Conservation (phyloP, 2,888 invertebrate species). For the Acronicta alni region DNA sequence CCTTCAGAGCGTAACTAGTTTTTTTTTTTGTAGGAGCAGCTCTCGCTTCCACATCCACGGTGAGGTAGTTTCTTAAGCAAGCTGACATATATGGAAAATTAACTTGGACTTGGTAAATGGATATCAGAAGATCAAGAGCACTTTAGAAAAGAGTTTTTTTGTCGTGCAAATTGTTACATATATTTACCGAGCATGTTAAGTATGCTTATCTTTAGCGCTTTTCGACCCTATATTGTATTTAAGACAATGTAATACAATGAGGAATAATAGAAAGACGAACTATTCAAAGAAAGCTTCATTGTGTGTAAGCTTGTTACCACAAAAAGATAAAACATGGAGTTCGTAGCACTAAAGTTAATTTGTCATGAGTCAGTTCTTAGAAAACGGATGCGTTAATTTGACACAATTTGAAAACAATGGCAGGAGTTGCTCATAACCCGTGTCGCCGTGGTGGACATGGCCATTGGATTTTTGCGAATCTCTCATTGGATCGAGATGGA, state of each 20-base stretch:
- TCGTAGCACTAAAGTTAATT: conserved; percentile 32
- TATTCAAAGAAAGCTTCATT: conserved; percentile 40
- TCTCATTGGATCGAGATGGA: conserved; percentile 36
- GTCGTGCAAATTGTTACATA: conserved; percentile 20
- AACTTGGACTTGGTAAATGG: conserved; percentile 45
- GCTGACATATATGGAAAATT: conserved; percentile 63
- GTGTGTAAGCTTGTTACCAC: conserved; percentile 33
- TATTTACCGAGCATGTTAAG: conserved; percentile 8
- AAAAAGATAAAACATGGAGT: conserved; percentile 32
- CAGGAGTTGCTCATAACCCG: conserved; percentile 52
- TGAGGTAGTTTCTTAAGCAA: conserved; percentile 69
- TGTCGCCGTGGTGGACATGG: conserved; percentile 43
- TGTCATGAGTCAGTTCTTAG: conserved; percentile 56
- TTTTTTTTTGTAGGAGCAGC: conserved; percentile 71
- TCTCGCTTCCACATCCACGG: conserved; percentile 69
- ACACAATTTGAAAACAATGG: conserved; percentile 60
- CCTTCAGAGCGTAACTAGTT: conserved; percentile 79
- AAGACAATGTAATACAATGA: conserved; percentile 11
- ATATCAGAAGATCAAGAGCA: conserved; percentile 42
- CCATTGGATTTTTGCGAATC: conserved; percentile 48
- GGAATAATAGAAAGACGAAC: conserved; percentile 19
- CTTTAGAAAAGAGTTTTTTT: conserved; percentile 28
- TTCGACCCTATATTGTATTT: neutral
- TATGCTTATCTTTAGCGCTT: neutral
- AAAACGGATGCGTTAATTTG: conserved; percentile 62